These are phyloP conservation scores for Hirundichthys speculiger DNA, from an alignment of 2,113 vertebrate genomes.

Conservation along the genomic window DNA sequence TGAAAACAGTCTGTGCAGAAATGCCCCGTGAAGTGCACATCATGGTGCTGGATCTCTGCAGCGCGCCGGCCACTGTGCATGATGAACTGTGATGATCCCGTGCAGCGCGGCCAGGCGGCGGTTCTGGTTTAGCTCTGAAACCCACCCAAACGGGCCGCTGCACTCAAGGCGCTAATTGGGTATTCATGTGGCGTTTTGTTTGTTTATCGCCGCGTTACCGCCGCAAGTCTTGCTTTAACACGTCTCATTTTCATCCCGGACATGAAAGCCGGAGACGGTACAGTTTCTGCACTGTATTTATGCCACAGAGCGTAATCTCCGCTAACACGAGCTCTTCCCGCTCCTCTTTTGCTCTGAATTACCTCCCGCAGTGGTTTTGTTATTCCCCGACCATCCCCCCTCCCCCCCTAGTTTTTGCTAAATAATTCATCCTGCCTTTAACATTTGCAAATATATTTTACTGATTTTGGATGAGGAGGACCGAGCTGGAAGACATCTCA, in stretches of 20 bases:
- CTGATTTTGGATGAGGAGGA: conserved; percentile 68
- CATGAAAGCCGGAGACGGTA: conserved; percentile 72
- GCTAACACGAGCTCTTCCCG: conserved; percentile 76
- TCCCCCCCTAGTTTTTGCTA: conserved; percentile 71
- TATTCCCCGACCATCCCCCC: conserved; percentile 45
- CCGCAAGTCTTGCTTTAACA: conserved; percentile 66
- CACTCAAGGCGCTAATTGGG: conserved; percentile 59
- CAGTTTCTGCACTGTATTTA: conserved; percentile 73
- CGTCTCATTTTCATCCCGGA: conserved; percentile 74
- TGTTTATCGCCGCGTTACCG: conserved; percentile 69
- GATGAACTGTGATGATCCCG: conserved; percentile 29
- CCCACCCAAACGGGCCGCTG: conserved; percentile 43
- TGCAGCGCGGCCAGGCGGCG: conserved; percentile 29
- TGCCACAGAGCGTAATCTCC: conserved; percentile 76
- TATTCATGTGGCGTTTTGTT: conserved; percentile 71
- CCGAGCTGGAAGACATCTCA: conserved; percentile 18
- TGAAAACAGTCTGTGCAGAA: conserved; percentile 10
- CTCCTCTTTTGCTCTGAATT: conserved; percentile 74
- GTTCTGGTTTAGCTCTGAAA: conserved; percentile 46
- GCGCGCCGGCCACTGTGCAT: background rate
- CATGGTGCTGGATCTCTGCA: conserved; percentile 6
- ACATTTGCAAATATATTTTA: conserved; percentile 70
- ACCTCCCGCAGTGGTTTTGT: conserved; percentile 82
- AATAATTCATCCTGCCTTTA: conserved; percentile 80
- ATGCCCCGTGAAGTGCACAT: conserved; percentile 4